Percentiles rank a stretch among this genome's conserved stretches.
Evolutionary conservation across 2,888 invertebrate genomes (phyloP).

Genomic region (Dynastes grantii): DNA sequence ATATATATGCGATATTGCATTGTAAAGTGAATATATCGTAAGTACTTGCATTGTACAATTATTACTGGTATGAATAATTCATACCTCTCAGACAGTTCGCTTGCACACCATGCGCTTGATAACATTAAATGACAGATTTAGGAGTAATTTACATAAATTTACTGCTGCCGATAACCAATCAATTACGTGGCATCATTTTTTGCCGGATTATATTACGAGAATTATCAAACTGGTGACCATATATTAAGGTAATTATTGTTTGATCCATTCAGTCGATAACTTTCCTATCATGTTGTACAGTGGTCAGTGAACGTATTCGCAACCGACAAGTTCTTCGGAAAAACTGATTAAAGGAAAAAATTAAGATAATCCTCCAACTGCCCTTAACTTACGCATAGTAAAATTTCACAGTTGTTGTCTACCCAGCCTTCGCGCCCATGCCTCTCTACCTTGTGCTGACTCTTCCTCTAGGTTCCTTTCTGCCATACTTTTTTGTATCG

Average conservation of each 20-base stretch:
- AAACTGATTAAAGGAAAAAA: too few relatives aligned
- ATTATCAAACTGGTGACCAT: not conserved
- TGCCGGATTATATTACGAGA: not conserved
- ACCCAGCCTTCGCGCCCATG: too few relatives aligned
- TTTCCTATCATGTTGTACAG: constrained; percentile 15
- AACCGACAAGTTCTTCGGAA: too few relatives aligned
- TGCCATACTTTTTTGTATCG: too few relatives aligned
- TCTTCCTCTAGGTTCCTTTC: too few relatives aligned
- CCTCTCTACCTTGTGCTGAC: too few relatives aligned
- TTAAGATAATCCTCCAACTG: too few relatives aligned
- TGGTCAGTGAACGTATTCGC: too few relatives aligned
- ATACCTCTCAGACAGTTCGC: not conserved
- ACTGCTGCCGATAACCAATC: constrained; percentile 21
- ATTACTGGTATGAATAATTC: constrained; percentile 10
- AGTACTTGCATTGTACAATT: not conserved
- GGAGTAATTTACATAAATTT: constrained; percentile 35
- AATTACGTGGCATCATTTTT: constrained; percentile 4
- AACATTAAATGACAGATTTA: constrained; percentile 20
- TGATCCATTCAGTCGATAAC: constrained; percentile 15
- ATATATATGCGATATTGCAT: constrained; percentile 1
- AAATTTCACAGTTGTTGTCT: too few relatives aligned
- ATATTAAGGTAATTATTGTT: constrained; percentile 21
- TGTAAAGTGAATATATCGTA: not conserved
- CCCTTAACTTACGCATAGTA: too few relatives aligned
- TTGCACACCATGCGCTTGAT: constrained; percentile 10